phyloP scores from a whole-genome alignment of 2,797 vertebrate species.

The Falco cherrug region DNA sequence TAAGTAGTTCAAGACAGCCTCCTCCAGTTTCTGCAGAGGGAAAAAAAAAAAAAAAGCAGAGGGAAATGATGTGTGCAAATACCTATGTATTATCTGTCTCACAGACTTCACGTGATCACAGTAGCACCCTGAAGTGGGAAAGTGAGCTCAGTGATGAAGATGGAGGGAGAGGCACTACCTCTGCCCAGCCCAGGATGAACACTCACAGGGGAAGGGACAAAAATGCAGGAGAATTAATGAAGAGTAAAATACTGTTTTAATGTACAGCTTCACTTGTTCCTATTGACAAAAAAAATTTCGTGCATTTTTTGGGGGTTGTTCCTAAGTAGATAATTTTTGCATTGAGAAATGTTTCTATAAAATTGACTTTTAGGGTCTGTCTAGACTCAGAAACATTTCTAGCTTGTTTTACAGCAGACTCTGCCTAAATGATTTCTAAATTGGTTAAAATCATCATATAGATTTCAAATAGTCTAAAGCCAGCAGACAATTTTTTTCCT shows the following conservation, averaged over 20 bases:
- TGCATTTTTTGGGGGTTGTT: background rate
- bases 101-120: rapidly evolving
- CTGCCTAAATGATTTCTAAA: background rate
- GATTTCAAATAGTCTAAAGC: slow-evolving; percentile 3
- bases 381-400: slow-evolving; percentile 12
- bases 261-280: background rate
- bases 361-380: slow-evolving; percentile 16
- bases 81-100: background rate
- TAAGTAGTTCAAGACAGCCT: background rate
- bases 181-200: background rate
- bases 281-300: background rate
- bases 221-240: background rate
- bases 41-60: background rate
- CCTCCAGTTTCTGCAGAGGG: background rate
- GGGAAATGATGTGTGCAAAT: background rate
- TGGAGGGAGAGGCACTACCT: background rate
- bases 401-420: slow-evolving; percentile 9
- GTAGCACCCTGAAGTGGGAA: background rate
- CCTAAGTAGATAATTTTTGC: background rate
- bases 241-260: background rate
- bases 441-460: background rate
- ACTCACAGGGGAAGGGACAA: background rate
- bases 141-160: background rate
- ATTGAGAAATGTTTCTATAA: background rate
- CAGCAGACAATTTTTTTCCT: background rate